Evolutionary conservation across 2,797 vertebrate genomes (phyloP), one percentile per base, ranked within the genome.

Genomic region (Lerista edwardsae): DNA sequence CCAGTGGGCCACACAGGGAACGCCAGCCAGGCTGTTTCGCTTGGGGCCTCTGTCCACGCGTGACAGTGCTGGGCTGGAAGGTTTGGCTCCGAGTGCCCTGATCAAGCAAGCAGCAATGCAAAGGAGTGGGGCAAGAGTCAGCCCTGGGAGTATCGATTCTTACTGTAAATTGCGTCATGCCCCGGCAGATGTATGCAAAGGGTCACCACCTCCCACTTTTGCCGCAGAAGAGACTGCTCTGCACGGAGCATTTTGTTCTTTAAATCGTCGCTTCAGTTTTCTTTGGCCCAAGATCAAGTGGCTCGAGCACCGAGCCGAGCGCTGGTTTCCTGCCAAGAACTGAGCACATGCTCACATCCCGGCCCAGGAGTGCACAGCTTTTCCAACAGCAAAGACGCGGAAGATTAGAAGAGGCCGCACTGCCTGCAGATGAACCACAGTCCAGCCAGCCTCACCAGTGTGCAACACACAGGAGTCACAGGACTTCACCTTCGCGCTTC

Each of bases 101-200:
- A 85, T 6, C 39, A 87, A 31, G 29, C 57, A 79, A n/a, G 0
- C 0, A 0, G 47, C 67, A n/a, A 72, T 41, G 61, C 81, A 64
- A 14, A 47, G n/a, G 65, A 90, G 17, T 0, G 87, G 84, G 84
- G 68, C 36, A 93, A 90, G 67, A 39, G 31, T 79, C 84, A 90
- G 76, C 74, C 44, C 65, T 88, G 41, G 41, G 68, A 9, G 39
- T 59, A 57, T 0, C 51, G 65, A 68, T 73, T 83, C 86, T 82
- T 78, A 74, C 55, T 84, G 77, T 72, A 91, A 91, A 88, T 73
- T 83, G 8, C 81, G 41, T 62, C 71, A 75, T 34, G 3, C 4
- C 51, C 51, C 80, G 61, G 51, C 55, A 67, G 55, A 36, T 0
- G 0, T 31, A 31, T 61, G 44, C 8, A 62, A 84, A 86, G 82